These are phyloP conservation scores for Silurus glanis DNA, from an alignment of 2,113 vertebrate species.

Conservation along the genomic window DNA sequence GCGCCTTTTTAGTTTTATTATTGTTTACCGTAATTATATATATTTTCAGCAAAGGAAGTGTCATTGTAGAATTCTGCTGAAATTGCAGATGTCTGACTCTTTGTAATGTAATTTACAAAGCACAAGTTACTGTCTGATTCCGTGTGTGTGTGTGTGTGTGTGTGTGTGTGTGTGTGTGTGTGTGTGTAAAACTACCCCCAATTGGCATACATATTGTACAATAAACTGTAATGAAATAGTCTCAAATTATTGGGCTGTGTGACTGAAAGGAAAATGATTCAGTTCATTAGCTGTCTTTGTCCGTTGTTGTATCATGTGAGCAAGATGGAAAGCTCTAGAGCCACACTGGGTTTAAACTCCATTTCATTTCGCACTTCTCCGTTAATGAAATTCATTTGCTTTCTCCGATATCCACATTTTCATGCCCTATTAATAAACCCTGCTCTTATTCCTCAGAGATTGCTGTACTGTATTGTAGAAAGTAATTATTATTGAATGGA, in stretches of 20 bases:
- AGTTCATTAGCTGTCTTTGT: constrained; percentile 50
- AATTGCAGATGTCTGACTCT: constrained; percentile 1
- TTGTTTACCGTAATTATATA: background rate
- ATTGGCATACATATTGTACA: background rate
- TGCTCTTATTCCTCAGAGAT: constrained; percentile 45
- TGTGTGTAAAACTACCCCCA: background rate
- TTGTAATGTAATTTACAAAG: constrained; percentile 10
- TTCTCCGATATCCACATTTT: constrained; percentile 70
- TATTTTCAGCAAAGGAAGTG: background rate
- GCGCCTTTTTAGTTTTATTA: constrained; percentile 22
- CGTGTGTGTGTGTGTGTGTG: background rate
- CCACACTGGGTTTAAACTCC: constrained; percentile 6
- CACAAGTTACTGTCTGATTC: background rate
- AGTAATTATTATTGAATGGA: constrained; percentile 57
- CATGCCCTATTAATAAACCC: constrained; percentile 63
- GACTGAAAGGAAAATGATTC: constrained; percentile 63
- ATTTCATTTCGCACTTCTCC: constrained; percentile 64
- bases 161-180: no score
- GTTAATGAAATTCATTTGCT: constrained; percentile 76
- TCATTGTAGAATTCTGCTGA: background rate
- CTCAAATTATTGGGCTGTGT: background rate
- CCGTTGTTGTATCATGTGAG: constrained; percentile 61
- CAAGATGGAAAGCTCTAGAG: constrained; percentile 59
- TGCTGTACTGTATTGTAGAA: constrained; percentile 46
- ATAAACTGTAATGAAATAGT: background rate